Conservation (phyloP, 2,888 invertebrate species). For the Ommatoiulus sabulosus region DNA sequence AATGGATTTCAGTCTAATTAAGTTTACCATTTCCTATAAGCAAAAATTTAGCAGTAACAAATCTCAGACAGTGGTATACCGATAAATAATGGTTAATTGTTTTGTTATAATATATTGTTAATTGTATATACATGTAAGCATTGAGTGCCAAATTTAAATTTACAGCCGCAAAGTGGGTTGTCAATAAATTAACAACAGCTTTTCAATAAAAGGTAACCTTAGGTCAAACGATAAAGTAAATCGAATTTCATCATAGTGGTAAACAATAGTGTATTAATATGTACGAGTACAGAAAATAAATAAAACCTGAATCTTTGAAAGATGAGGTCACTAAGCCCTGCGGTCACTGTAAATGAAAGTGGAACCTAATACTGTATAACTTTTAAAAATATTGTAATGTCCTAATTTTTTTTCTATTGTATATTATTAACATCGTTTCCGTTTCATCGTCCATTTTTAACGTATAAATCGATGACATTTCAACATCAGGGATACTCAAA, state of each 20-base stretch:
- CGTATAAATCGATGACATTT: too few relatives aligned
- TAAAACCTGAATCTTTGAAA: too few relatives aligned
- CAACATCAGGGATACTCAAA: too few relatives aligned
- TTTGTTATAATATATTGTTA: neutral
- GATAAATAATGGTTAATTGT: neutral
- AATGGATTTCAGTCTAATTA: too few relatives aligned
- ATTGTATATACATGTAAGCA: neutral
- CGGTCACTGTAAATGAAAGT: too few relatives aligned
- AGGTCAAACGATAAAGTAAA: neutral
- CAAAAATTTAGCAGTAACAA: neutral
- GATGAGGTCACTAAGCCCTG: too few relatives aligned
- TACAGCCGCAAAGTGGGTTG: neutral
- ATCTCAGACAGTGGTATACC: neutral
- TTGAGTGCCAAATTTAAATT: neutral
- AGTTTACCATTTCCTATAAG: too few relatives aligned
- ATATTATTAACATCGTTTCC: too few relatives aligned
- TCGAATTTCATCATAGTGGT: neutral
- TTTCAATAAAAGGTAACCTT: neutral
- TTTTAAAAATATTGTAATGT: too few relatives aligned
- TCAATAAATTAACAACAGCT: slow-evolving; percentile 2
- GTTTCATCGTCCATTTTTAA: too few relatives aligned
- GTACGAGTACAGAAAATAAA: neutral
- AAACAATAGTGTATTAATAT: neutral
- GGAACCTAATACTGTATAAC: too few relatives aligned
- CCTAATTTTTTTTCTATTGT: too few relatives aligned